These are phyloP conservation scores for Pachymerium ferrugineum DNA, from an alignment of 2,888 invertebrate species.

Conservation along the genomic window DNA sequence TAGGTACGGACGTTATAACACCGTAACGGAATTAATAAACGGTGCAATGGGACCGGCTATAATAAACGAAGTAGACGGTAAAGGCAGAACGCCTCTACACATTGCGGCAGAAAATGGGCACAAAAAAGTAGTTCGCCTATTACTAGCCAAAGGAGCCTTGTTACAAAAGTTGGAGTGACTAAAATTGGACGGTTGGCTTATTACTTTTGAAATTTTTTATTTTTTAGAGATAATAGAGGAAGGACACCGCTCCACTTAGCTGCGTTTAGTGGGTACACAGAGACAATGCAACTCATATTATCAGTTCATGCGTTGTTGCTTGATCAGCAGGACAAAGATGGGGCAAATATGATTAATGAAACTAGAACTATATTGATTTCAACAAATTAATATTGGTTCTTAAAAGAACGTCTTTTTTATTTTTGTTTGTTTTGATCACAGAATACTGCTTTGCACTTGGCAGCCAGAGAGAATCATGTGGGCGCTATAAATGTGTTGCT, in stretches of 20 bases:
- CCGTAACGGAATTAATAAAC: constrained; percentile 71
- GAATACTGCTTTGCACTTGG: constrained; percentile 81
- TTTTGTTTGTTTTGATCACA: constrained; percentile 44
- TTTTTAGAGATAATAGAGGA: constrained; percentile 67
- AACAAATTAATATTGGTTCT: neutral
- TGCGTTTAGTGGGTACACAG: constrained; percentile 71
- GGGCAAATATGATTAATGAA: constrained; percentile 54
- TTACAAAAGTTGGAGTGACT: constrained; percentile 53
- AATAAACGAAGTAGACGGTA: constrained; percentile 83
- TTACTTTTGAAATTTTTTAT: constrained; percentile 23
- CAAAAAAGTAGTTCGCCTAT: constrained; percentile 71
- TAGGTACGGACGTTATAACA: constrained; percentile 74
- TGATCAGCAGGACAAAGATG: constrained; percentile 76
- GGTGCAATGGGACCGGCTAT: constrained; percentile 80
- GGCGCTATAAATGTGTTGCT: constrained; percentile 69
- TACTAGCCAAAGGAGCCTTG: constrained; percentile 75
- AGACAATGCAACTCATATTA: constrained; percentile 75
- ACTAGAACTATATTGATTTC: neutral
- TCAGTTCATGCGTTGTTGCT: constrained; percentile 78
- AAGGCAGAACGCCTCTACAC: constrained; percentile 77
- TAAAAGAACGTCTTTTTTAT: neutral
- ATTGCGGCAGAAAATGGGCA: constrained; percentile 78
- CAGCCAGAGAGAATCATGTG: constrained; percentile 76
- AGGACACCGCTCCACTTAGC: constrained; percentile 77
- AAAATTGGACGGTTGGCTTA: neutral